Conservation (phyloP, 2,888 invertebrate genomes). For the Argyra leucocephala region DNA sequence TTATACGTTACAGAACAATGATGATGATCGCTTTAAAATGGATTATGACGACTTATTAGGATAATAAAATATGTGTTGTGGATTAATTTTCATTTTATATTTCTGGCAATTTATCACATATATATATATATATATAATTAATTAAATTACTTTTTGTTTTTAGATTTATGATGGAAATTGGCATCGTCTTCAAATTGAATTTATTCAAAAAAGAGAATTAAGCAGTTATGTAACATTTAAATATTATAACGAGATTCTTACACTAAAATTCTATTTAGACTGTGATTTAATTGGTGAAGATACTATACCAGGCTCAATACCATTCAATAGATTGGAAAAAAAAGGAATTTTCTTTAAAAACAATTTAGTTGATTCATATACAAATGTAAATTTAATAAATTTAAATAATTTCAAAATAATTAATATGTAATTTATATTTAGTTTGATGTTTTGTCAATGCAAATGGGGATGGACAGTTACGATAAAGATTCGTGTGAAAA, state of each 20-base stretch:
- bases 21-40: too few species aligned
- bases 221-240: not conserved
- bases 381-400: not conserved
- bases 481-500: too few species aligned
- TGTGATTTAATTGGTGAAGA: not conserved
- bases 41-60: too few species aligned
- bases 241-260: not conserved
- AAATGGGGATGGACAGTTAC: too few species aligned
- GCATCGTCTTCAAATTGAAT: not conserved
- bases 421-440: too few species aligned
- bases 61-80: too few species aligned
- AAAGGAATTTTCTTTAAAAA: not conserved
- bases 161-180: not conserved
- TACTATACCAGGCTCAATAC: not conserved
- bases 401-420: too few species aligned
- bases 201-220: not conserved
- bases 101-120: too few species aligned
- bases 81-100: too few species aligned
- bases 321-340: not conserved
- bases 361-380: not conserved
- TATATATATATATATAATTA: too few species aligned
- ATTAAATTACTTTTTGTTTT: not conserved
- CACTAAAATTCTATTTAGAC: not conserved
- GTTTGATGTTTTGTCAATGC: too few species aligned
- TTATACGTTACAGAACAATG: too few species aligned